Percentiles rank a stretch among this genome's conserved stretches.
Evolutionary conservation across 2,888 invertebrate genomes (phyloP).

Genomic region (Danaus chrysippus): DNA sequence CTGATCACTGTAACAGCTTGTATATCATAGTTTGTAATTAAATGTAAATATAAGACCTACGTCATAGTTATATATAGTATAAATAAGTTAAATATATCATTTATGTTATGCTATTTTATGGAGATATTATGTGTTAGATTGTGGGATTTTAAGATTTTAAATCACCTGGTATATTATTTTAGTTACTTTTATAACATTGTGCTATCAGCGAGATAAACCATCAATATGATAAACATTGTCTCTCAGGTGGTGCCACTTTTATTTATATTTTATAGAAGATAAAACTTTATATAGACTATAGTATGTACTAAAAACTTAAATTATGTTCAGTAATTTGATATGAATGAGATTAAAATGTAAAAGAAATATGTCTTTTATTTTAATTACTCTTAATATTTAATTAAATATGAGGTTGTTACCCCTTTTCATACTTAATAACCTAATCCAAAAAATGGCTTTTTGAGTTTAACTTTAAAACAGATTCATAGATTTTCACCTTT

Average conservation of each 20-base stretch:
- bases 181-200: slow-evolving; percentile 41
- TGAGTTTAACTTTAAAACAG: too few relatives aligned
- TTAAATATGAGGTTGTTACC: too few relatives aligned
- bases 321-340: slow-evolving; percentile 77
- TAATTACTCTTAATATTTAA: neutral
- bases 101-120: slow-evolving; percentile 51
- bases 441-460: too few relatives aligned
- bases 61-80: slow-evolving; percentile 42
- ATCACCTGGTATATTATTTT: slow-evolving; percentile 54
- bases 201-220: slow-evolving; percentile 56
- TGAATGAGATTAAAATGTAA: slow-evolving; percentile 72
- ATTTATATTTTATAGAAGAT: slow-evolving; percentile 68
- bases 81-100: slow-evolving; percentile 57
- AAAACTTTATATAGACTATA: slow-evolving; percentile 64
- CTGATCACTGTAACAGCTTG: slow-evolving; percentile 51
- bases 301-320: slow-evolving; percentile 62
- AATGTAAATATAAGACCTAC: slow-evolving; percentile 57
- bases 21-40: slow-evolving; percentile 58
- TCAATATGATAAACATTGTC: slow-evolving; percentile 50
- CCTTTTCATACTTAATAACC: too few relatives aligned
- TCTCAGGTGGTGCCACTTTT: slow-evolving; percentile 62
- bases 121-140: slow-evolving; percentile 45
- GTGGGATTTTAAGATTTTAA: slow-evolving; percentile 58
- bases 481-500: too few relatives aligned
- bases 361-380: slow-evolving; percentile 36